Evolutionary conservation across 2,797 vertebrate species (phyloP), one percentile per base, ranked within the genome.

Genomic region (Ctenopoma kingsleyae): DNA sequence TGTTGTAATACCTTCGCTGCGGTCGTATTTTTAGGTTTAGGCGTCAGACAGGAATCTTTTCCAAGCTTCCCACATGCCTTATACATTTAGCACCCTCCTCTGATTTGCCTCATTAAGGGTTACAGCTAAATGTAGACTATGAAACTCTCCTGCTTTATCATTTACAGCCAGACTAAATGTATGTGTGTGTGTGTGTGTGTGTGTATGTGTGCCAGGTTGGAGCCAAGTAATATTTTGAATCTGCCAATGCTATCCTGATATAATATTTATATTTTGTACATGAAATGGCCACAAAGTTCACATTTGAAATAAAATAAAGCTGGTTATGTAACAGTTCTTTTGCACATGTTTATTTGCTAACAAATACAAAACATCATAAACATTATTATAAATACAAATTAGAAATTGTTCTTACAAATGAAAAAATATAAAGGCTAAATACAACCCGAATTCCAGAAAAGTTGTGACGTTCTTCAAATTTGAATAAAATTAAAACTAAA

Each of bases 31-130:
- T 78, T 71, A 85, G 56, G 59, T 19, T 77, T 48, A 51, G 56
- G 65, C 71, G 50, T 73, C 61, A 81, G 66, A 84, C 77, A 49
- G 73, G 38, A 61, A 69, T 71, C 63, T 64, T 67, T 50, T 62
- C 36, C 11, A 60, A 43, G 13, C 67, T 36, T 55, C 25, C 51
- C 65, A 76, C 71, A 66, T 47, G 53, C 57, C 60, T 16, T 46
- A 75, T 62, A 56, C 51, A 64, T 83, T 78, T 78, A 78, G 38
- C 59, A 41, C 38, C 19, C 60, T 75, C 36, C 53, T 73, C 46
- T n/a, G 57, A 74, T 36, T 73, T 48, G 16, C 30, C 54, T 78
- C 27, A 63, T 79, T 54, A 67, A 49, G 54, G 61, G 67, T 74
- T 64, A 70, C 72, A 65, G 54, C 56, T 69, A 46, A 72, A 70